phyloP scores from a whole-genome alignment of 1,140 invertebrate species.

The Bombyx mori region DNA sequence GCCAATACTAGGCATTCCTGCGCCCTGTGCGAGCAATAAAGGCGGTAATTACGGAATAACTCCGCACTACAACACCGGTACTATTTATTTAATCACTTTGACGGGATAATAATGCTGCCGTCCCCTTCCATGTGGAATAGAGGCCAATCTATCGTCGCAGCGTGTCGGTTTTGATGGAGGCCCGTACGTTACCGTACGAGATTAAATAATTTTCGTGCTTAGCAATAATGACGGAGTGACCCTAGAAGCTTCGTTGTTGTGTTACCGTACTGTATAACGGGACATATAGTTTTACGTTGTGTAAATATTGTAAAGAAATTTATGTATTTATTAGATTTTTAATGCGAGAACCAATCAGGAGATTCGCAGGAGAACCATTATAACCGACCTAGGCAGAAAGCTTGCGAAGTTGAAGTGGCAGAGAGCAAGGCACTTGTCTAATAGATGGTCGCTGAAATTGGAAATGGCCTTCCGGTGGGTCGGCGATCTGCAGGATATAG shows the following conservation, averaged over 20 bases:
- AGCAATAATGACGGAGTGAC: slow-evolving; percentile 19
- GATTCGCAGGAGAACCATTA: too few relatives aligned
- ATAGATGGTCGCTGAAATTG: too few relatives aligned
- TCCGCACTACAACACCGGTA: slow-evolving; percentile 41
- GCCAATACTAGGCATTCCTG: slow-evolving; percentile 37
- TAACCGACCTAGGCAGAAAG: too few relatives aligned
- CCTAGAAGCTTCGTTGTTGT: slow-evolving; percentile 1
- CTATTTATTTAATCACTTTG: slow-evolving; percentile 70
- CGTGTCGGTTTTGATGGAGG: slow-evolving; percentile 27
- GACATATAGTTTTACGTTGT: too few relatives aligned
- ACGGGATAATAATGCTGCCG: slow-evolving; percentile 59
- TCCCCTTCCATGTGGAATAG: slow-evolving; percentile 29
- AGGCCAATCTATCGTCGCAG: slow-evolving; percentile 41
- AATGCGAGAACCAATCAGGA: too few relatives aligned
- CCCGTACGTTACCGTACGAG: slow-evolving; percentile 16
- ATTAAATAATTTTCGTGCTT: slow-evolving; percentile 34
- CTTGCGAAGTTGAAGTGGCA: too few relatives aligned
- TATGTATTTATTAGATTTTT: too few relatives aligned
- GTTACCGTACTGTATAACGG: too few relatives aligned
- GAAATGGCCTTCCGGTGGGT: too few relatives aligned
- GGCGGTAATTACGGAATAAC: slow-evolving; percentile 64
- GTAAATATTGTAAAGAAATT: too few relatives aligned
- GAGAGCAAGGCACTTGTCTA: too few relatives aligned
- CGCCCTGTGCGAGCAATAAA: slow-evolving; percentile 51
- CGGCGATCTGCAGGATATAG: too few relatives aligned